These are phyloP conservation scores for Chionomys nivalis DNA, from an alignment of 2,113 vertebrate species.

Conservation along the genomic window DNA sequence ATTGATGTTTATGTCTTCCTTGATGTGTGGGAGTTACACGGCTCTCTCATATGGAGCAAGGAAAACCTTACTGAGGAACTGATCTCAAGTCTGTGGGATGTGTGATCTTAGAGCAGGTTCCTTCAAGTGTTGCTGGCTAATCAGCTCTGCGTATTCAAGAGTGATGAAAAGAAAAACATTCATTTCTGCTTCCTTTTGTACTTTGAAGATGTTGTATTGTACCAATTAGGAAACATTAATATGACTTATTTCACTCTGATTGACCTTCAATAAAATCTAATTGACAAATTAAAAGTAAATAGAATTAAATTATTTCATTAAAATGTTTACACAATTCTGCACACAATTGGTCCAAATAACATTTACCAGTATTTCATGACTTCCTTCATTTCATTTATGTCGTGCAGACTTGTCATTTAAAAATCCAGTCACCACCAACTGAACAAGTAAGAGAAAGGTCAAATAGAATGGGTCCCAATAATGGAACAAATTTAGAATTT, in stretches of 20 bases:
- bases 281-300: not conserved
- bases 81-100: not conserved
- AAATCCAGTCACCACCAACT: not conserved
- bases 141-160: not conserved
- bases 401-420: not conserved
- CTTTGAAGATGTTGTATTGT: not conserved
- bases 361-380: not conserved
- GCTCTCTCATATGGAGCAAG: not conserved
- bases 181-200: not conserved
- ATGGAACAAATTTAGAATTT: not conserved
- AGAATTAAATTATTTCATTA: not conserved
- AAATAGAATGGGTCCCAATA: not conserved
- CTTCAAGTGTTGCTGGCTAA: not conserved
- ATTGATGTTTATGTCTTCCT: not conserved
- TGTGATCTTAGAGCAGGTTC: not conserved
- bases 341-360: not conserved
- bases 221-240: not conserved
- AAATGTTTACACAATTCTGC: not conserved
- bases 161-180: not conserved
- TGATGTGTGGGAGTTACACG: not conserved
- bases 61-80: not conserved
- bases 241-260: slow-evolving; percentile 8
- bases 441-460: not conserved
- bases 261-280: not conserved
- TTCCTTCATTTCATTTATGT: not conserved